These are phyloP conservation scores for Maniola hyperantus DNA, from an alignment of 2,888 invertebrate genomes.

Conservation along the genomic window DNA sequence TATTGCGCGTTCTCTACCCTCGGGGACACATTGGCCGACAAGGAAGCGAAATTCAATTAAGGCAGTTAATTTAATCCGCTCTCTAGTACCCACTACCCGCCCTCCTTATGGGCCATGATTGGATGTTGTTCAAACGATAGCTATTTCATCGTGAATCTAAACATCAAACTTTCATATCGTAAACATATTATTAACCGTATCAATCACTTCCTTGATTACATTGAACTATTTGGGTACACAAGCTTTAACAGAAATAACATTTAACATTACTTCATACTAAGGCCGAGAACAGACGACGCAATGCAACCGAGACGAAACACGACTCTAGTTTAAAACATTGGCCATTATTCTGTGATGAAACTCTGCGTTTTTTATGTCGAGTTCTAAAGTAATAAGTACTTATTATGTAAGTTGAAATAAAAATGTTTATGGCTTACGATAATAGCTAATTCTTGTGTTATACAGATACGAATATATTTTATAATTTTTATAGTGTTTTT, in stretches of 20 bases:
- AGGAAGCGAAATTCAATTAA: conserved; percentile 82
- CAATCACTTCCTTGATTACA: neutral
- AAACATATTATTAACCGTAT: neutral
- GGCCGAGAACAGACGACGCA: too few species aligned
- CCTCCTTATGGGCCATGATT: conserved; percentile 64
- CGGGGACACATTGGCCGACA: conserved; percentile 74
- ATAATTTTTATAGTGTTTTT: too few species aligned
- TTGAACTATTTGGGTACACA: neutral
- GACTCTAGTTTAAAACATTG: too few species aligned
- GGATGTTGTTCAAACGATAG: conserved; percentile 51
- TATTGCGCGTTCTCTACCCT: conserved; percentile 35
- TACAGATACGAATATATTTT: too few species aligned
- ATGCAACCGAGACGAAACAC: too few species aligned
- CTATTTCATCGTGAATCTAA: conserved; percentile 26
- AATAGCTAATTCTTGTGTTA: too few species aligned
- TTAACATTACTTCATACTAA: neutral
- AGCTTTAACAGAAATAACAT: neutral
- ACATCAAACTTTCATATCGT: conserved; percentile 6
- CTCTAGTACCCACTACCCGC: conserved; percentile 59
- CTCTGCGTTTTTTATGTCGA: too few species aligned
- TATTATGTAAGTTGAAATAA: too few species aligned
- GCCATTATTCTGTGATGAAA: too few species aligned
- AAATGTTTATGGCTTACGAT: too few species aligned
- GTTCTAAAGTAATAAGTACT: too few species aligned
- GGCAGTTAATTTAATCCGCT: conserved; percentile 81